A percentile compares a stretch with the other conserved stretches of the same genome.
Evolutionary conservation across 1,140 invertebrate genomes (phyloP).

Genomic region (Sycobia sp.): DNA sequence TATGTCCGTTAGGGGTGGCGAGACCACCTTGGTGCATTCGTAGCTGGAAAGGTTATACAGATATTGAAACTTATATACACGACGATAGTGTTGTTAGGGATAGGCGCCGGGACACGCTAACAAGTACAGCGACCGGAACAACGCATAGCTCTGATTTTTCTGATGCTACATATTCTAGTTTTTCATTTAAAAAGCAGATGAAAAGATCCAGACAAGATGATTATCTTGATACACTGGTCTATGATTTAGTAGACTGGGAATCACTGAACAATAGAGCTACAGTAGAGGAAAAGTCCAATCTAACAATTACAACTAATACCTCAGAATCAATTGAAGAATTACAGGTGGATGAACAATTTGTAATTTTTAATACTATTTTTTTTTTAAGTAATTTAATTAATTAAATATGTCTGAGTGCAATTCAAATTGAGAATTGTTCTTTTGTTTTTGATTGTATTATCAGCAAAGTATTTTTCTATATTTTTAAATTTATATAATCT

Average conservation of each 20-base stretch:
- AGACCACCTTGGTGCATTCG: conserved; percentile 70
- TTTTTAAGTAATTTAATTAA: not conserved
- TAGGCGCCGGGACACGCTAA: conserved; percentile 64
- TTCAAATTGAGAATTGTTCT: too few species aligned
- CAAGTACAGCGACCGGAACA: conserved; percentile 55
- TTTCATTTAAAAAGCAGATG: conserved; percentile 53
- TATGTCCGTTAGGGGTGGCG: conserved; percentile 70
- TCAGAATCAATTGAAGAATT: conserved; percentile 38
- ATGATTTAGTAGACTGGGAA: conserved; percentile 57
- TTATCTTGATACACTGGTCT: conserved; percentile 64
- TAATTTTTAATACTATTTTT: not conserved
- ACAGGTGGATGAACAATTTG: conserved; percentile 33
- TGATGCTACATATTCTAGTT: conserved; percentile 56
- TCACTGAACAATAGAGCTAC: conserved; percentile 38
- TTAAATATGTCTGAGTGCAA: too few species aligned
- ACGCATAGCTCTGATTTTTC: conserved; percentile 53
- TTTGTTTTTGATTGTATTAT: conserved; percentile 2
- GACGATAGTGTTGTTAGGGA: conserved; percentile 68
- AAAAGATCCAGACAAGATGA: conserved; percentile 61
- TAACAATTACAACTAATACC: not conserved
- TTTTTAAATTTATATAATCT: too few species aligned
- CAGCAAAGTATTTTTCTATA: not conserved
- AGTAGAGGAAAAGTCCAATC: too few species aligned
- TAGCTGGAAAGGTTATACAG: conserved; percentile 70
- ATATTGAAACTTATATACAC: conserved; percentile 70